Evolutionary conservation across 2,113 vertebrate species (phyloP), one percentile per base, ranked within the genome.

Genomic region (Panurus biarmicus): DNA sequence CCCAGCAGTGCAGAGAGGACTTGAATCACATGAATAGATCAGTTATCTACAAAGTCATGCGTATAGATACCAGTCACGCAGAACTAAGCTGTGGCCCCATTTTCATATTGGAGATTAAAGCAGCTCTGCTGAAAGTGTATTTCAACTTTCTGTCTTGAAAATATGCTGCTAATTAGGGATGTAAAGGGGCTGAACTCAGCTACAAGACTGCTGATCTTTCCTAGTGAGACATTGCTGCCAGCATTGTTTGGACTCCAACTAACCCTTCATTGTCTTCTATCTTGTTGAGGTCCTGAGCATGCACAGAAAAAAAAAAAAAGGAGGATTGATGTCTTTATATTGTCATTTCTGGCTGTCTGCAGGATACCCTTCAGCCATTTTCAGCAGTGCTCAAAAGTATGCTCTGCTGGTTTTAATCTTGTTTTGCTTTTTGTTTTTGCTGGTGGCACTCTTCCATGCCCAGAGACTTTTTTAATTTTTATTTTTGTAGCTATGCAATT

Each of bases 181-280:
- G 86, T 96, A 85, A 93, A 93, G 96, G 91, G 93, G 78, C 91
- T 93, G 94, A 93, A 92, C 87, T 95, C 90, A 91, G 77, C 92
- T 95, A 77, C 89, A 89, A 89, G 88, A 76, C 79, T 93, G 96
- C 91, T 95, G 93, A 88, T 95, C 87, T 67, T 92, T 94, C 79
- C 95, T 91, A 81, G 93, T 26, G 80, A 93, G 82, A 75, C 66
- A 9, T 26, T 95, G 95, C 94, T 94, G 92, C 94, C 95, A 95
- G 95, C 93, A 96, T 95, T 96, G 91, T 96, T 95, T 89, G 86
- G 92, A 84, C 71, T 94, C 83, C 87, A 92, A 18, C 93, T 96
- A 96, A 95, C 93, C 94, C 93, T 95, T 95, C 92, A 94, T 96
- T 96, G 93, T 95, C 90, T 93, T 96, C 91, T 92, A 79, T 94